Evolutionary conservation across 2,888 invertebrate genomes (phyloP).

Genomic region (Osmoderma eremita): DNA sequence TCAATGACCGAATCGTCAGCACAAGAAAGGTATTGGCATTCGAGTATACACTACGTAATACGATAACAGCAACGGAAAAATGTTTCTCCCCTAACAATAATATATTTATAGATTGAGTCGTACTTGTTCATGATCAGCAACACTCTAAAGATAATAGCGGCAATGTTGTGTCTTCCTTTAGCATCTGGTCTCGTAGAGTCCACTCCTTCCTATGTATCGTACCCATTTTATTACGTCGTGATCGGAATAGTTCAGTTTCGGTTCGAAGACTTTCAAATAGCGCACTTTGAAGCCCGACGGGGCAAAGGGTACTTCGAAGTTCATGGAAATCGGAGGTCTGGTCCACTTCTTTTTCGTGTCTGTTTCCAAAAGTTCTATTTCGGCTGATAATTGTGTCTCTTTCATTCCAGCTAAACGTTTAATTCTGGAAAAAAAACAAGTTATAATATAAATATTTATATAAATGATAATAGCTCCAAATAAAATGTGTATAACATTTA

Average conservation of each 20-base stretch:
- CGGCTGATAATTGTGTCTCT: conserved; percentile 98
- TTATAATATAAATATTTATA: conserved; percentile 2
- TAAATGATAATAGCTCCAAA: neutral
- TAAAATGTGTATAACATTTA: neutral
- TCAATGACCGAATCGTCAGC: conserved; percentile 6
- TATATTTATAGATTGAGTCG: neutral
- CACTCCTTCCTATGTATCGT: conserved; percentile 98
- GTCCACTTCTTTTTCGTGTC: conserved; percentile 99
- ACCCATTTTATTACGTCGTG: conserved; percentile 99
- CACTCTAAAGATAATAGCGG: neutral
- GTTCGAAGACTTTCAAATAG: conserved; percentile 99
- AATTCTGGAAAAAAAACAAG: conserved; percentile 68
- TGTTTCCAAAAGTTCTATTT: conserved; percentile 97
- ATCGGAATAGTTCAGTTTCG: conserved; percentile 99
- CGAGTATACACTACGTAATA: conserved; percentile 12
- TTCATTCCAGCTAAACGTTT: conserved; percentile 98
- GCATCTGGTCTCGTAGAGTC: conserved; percentile 98
- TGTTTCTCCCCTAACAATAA: conserved; percentile 15
- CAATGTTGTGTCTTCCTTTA: conserved; percentile 65
- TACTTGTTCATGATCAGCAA: conserved; percentile 22
- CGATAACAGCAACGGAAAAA: conserved; percentile 17
- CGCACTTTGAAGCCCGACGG: conserved; percentile 99
- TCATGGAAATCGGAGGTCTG: conserved; percentile 99
- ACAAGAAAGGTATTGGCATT: conserved; percentile 5
- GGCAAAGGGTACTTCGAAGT: conserved; percentile 99